These are phyloP conservation scores for Xyrichtys novacula DNA, from an alignment of 2,797 vertebrate genomes.

Conservation along the genomic window DNA sequence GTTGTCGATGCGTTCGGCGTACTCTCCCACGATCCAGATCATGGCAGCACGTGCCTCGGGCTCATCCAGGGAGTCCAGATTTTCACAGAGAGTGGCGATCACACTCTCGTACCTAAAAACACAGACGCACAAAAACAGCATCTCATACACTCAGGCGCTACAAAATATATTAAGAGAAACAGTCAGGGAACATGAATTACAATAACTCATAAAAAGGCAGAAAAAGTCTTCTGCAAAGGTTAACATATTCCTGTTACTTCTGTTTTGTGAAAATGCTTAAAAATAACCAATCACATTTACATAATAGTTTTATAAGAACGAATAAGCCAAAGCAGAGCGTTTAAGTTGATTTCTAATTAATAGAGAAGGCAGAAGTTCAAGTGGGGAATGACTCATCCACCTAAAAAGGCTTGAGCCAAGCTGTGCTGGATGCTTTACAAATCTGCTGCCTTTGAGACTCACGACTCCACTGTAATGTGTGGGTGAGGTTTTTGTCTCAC, in stretches of 20 bases:
- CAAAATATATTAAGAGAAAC: background rate
- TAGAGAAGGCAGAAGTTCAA: conserved; percentile 33
- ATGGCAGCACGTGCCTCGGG: conserved; percentile 97
- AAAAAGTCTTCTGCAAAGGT: conserved; percentile 5
- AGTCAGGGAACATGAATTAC: background rate
- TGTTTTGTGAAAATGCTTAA: conserved; percentile 32
- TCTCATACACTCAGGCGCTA: background rate
- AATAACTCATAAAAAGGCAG: background rate
- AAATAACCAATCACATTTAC: conserved; percentile 27
- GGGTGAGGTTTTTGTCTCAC: conserved; percentile 43
- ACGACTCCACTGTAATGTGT: conserved; percentile 30
- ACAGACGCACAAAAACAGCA: conserved; percentile 20
- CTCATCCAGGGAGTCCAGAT: conserved; percentile 97
- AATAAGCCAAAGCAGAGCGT: background rate
- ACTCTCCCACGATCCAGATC: conserved; percentile 99
- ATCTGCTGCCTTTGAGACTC: conserved; percentile 47
- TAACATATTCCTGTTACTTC: conserved; percentile 10
- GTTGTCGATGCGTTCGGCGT: conserved; percentile 98
- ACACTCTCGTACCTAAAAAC: conserved; percentile 94
- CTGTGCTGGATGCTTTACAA: conserved; percentile 37
- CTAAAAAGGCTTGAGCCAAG: conserved; percentile 29
- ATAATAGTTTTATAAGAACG: conserved; percentile 35
- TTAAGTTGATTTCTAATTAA: conserved; percentile 44
- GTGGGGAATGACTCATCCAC: conserved; percentile 51
- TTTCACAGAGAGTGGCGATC: conserved; percentile 97